Evolutionary conservation across 2,888 invertebrate species (phyloP), one percentile per base, ranked within the genome.

Genomic region (Anorthoa munda): DNA sequence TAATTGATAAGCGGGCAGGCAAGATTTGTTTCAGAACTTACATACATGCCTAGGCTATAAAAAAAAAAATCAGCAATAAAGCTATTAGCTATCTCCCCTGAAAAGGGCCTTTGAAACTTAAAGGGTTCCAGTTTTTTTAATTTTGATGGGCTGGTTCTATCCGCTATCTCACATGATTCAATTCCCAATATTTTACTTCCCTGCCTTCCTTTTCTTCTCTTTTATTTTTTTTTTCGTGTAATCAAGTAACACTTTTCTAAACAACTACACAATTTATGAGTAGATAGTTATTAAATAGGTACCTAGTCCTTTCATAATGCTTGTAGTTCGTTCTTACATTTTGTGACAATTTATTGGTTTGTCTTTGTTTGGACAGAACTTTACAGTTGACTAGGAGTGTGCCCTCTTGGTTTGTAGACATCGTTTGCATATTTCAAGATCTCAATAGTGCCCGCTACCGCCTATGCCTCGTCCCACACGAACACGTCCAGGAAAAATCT

Each of bases 401-500:
- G 13, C 17, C 4, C 21, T 21, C 13, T 21, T 26, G 4, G 7
- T 18, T 15, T 31, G 12, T 9, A 21, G 12, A 48, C 15, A 15
- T 46, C 1, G 23, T 68, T 39, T 4, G 5, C 7, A 39, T 45
- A 26, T 26, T 7, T 1, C 11, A 15, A 45, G 26, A 7, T 21
- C 2, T 2, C 15, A 46, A 23, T 21, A 2, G 5, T 17, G 9
- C 5, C 66, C 86, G 78, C 86, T 56, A 0, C 17, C 79, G 55
- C 83, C 78, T 61, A 4, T 84, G 23, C 55, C 79, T 89, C 84
- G 75, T 2, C 55, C 77, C 86, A 78, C 66, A 60, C 53, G 50
- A 84, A 88, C 86, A 90, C 84, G 88, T 90, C 86, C 88, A 90
- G 90, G 91, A 95, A 94, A 94, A 94, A 94, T 92, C 90, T 92